Conservation (phyloP, 2,113 vertebrate species). For the Hiodon alosoides region DNA sequence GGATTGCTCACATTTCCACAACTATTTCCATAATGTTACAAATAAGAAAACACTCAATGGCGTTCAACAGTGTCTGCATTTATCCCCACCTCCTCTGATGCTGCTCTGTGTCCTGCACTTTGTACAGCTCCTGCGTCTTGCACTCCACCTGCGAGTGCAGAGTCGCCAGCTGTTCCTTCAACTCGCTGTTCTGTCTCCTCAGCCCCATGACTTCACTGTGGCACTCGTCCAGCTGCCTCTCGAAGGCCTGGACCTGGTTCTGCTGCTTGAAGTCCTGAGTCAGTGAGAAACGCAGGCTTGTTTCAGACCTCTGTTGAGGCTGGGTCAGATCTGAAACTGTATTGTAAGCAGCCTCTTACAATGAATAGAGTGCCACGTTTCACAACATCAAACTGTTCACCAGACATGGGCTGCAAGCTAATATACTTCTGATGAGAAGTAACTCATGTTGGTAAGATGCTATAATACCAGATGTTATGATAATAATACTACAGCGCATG, state of each 20-base stretch:
- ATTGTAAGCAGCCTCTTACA: neutral
- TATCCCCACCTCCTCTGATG: constrained; percentile 64
- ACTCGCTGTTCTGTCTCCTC: constrained; percentile 70
- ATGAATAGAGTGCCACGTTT: too few relatives aligned
- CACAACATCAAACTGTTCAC: too few relatives aligned
- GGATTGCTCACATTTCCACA: too few relatives aligned
- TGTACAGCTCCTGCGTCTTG: constrained; percentile 69
- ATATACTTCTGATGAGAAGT: too few relatives aligned
- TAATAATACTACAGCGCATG: neutral
- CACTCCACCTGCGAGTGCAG: constrained; percentile 63
- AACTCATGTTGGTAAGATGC: too few relatives aligned
- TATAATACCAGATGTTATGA: too few relatives aligned
- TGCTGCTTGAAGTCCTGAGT: constrained; percentile 72
- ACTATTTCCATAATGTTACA: too few relatives aligned
- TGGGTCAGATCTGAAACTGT: too few relatives aligned
- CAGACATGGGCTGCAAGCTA: too few relatives aligned
- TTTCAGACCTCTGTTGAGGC: neutral
- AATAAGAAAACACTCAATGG: neutral
- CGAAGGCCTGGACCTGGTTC: constrained; percentile 69
- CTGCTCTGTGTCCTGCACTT: constrained; percentile 69
- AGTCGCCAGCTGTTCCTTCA: constrained; percentile 67
- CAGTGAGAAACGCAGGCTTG: constrained; percentile 3
- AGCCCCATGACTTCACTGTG: constrained; percentile 65
- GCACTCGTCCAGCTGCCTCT: constrained; percentile 65
- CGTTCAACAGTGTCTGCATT: too few relatives aligned